Base-by-base conservation (phyloP, 2,797 vertebrate genomes). In the Gymnoscopelus braueri region DNA sequence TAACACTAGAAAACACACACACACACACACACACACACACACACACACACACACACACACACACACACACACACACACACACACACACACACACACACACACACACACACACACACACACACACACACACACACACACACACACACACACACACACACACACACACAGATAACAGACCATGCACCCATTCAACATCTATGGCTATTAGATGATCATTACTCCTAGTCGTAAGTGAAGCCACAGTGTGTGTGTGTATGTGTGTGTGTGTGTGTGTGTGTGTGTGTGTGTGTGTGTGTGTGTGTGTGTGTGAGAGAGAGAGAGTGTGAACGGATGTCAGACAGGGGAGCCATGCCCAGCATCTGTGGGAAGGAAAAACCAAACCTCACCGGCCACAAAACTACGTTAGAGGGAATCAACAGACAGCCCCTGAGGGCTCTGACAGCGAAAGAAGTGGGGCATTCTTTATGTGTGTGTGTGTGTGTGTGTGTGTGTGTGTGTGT, bases 141-240 rank as follows among this genome's bases (percentile, higher is more conserved):
- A 60, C 56, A 60, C 65, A 50, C 65, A 49, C 53, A 58, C 65
- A 58, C 48, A 60, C 66, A 52, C 24, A 49, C 5, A 51, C 52
- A 60, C 63, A 61, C 48, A 67, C 67, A 62, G n/a, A n/a, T n/a
- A n/a, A n/a, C n/a, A n/a, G n/a, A n/a, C n/a, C n/a, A n/a, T n/a
- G n/a, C 58, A 19, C 13, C 47, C 14, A 19, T 79, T 69, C 57
- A 70, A 74, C 66, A 11, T 3, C 70, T 14, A 24, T 52, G 68
- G 53, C 58, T 52, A 58, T 71, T 59, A 79, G 73, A 44, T 63
- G 14, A 69, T 82, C 75, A 82, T 83, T 80, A 80, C 75, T 85
- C 86, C 84, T 72, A 75, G 79, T 81, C 76, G 75, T 44, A 55
- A 66, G 64, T 75, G 61, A 79, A 74, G 77, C 66, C 26, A 77